Conservation (phyloP, 2,797 vertebrate genomes). For the Eulemur mongoz region DNA sequence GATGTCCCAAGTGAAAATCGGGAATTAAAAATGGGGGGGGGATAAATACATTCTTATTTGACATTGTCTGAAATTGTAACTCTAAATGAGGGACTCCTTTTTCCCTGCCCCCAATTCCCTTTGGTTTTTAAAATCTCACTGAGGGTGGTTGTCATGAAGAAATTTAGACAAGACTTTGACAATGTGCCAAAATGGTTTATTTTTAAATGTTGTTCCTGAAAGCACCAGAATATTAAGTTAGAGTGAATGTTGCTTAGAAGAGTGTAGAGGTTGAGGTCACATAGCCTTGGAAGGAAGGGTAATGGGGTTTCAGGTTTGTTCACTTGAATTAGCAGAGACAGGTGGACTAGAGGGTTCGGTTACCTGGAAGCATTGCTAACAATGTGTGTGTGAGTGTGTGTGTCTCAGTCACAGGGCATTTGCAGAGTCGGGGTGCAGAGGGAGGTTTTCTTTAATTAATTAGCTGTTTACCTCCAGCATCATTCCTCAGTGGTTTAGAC, state of each 20-base stretch:
- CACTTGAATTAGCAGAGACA: not conserved
- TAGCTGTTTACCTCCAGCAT: constrained; percentile 40
- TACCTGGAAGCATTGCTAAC: not conserved
- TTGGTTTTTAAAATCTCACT: constrained; percentile 71
- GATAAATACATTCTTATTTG: constrained; percentile 10
- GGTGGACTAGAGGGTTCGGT: not conserved
- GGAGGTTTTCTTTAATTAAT: constrained; percentile 57
- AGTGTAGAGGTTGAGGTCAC: constrained; percentile 52
- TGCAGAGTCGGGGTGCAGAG: not conserved
- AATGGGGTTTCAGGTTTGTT: not conserved
- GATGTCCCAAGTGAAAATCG: constrained; percentile 32
- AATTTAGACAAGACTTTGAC: constrained; percentile 80
- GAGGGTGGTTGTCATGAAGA: constrained; percentile 78
- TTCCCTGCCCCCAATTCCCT: constrained; percentile 48
- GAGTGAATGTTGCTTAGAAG: constrained; percentile 60
- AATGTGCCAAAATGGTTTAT: constrained; percentile 80
- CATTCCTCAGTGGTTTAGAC: constrained; percentile 19
- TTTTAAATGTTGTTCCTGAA: constrained; percentile 79
- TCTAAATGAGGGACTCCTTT: constrained; percentile 21
- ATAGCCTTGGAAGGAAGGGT: rapidly evolving
- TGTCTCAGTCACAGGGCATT: not conserved
- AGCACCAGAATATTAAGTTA: constrained; percentile 64
- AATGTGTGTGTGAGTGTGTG: not conserved
- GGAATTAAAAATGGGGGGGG: not conserved
- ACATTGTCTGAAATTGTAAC: constrained; percentile 8